Conservation (phyloP, 2,797 vertebrate genomes). For the Spinus pinus region DNA sequence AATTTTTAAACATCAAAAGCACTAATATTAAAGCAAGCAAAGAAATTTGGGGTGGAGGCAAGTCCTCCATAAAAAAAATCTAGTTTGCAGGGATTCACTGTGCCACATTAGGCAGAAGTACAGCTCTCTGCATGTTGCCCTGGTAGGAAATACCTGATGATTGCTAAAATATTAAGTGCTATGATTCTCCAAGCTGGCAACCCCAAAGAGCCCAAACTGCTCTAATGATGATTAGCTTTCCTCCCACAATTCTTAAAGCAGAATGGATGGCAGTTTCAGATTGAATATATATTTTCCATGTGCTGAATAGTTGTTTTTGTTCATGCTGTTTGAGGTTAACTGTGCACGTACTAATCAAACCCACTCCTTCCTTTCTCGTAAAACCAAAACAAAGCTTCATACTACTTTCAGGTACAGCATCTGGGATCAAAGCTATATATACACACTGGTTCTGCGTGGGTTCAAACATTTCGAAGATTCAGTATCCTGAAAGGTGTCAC, state of each 20-base stretch:
- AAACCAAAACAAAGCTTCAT: constrained; percentile 80
- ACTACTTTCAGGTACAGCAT: constrained; percentile 68
- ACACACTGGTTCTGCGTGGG: constrained; percentile 74
- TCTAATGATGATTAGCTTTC: not conserved
- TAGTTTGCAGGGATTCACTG: not conserved
- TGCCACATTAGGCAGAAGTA: not conserved
- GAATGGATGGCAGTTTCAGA: constrained; percentile 66
- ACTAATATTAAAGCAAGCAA: not conserved
- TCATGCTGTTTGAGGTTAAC: constrained; percentile 74
- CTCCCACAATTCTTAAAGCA: constrained; percentile 23
- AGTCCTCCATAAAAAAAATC: not conserved
- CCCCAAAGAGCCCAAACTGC: not conserved
- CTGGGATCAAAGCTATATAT: constrained; percentile 75
- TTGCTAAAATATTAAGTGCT: not conserved
- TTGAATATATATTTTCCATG: constrained; percentile 78
- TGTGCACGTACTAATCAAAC: constrained; percentile 73
- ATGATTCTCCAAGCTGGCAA: not conserved
- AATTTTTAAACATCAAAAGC: constrained; percentile 11
- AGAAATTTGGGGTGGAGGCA: not conserved
- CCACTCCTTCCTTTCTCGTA: constrained; percentile 82
- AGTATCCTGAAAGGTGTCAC: constrained; percentile 67
- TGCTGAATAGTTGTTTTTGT: constrained; percentile 77
- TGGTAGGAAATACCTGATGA: not conserved
- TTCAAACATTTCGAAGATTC: constrained; percentile 75
- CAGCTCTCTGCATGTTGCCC: not conserved